These are phyloP conservation scores for Zaprionus africanus DNA, from an alignment of 1,140 invertebrate genomes.

Conservation along the genomic window DNA sequence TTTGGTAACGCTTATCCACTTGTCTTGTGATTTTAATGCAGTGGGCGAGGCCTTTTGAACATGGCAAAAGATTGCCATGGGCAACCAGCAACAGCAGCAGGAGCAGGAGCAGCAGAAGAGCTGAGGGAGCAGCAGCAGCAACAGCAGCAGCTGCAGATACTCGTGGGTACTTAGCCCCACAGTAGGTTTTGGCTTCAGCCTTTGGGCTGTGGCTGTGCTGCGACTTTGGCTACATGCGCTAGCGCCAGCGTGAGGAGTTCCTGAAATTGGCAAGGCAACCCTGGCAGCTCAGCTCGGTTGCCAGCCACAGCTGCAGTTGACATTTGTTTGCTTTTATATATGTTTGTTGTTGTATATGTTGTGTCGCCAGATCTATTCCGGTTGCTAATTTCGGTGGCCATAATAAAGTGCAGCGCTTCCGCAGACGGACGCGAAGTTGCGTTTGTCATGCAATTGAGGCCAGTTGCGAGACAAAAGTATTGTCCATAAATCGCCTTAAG, in stretches of 20 bases:
- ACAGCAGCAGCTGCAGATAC: slow-evolving; percentile 68
- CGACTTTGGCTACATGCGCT: slow-evolving; percentile 24
- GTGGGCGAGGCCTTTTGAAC: slow-evolving; percentile 67
- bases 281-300: slow-evolving; percentile 17
- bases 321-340: slow-evolving; percentile 78
- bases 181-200: slow-evolving; percentile 58
- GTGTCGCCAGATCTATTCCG: slow-evolving; percentile 33
- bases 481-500: slow-evolving; percentile 74
- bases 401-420: slow-evolving; percentile 41
- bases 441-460: slow-evolving; percentile 52
- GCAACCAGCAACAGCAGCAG: slow-evolving; percentile 69
- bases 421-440: slow-evolving; percentile 9
- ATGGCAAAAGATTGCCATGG: slow-evolving; percentile 70
- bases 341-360: slow-evolving; percentile 15
- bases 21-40: slow-evolving; percentile 80
- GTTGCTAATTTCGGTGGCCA: slow-evolving; percentile 58
- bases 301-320: slow-evolving; percentile 49
- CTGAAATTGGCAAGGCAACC: background rate
- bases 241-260: background rate
- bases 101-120: slow-evolving; percentile 58
- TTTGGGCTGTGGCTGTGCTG: slow-evolving; percentile 30
- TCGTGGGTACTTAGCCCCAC: slow-evolving; percentile 49
- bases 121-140: slow-evolving; percentile 38
- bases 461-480: slow-evolving; percentile 48
- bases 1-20: slow-evolving; percentile 80